phyloP scores from a whole-genome alignment of 2,113 vertebrate species.

The Syngnathus typhle region DNA sequence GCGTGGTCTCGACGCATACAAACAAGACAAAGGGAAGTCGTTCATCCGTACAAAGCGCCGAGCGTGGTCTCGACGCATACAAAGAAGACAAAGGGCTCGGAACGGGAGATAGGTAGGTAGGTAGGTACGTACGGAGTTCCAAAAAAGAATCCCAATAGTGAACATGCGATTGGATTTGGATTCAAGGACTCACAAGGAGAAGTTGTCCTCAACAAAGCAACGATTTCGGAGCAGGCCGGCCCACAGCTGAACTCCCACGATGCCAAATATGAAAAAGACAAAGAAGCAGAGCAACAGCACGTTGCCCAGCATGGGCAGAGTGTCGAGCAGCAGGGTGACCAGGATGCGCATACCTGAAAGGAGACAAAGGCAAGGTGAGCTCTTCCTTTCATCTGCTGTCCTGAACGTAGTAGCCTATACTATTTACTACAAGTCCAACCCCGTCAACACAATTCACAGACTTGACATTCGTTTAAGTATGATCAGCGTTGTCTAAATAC shows the following conservation, averaged over 20 bases:
- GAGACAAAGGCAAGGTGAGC: not conserved
- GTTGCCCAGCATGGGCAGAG: slow-evolving; percentile 97
- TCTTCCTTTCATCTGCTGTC: no score
- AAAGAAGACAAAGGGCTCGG: not conserved
- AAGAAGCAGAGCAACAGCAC: slow-evolving; percentile 98
- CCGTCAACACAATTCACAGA: not conserved
- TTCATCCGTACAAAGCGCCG: no score
- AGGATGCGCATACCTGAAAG: slow-evolving; percentile 97
- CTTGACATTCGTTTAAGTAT: not conserved
- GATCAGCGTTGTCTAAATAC: no score
- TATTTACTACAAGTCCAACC: no score
- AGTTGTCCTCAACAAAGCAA: slow-evolving; percentile 90
- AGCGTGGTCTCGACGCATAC: not conserved
- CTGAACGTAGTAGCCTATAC: not conserved
- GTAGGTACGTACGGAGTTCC: no score
- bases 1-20: not conserved
- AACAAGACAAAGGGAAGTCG: not conserved
- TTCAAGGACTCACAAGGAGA: slow-evolving; percentile 84
- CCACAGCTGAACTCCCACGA: slow-evolving; percentile 97
- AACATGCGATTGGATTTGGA: no score
- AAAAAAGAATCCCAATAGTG: no score
- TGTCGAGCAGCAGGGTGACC: slow-evolving; percentile 96
- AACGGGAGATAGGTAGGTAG: not conserved
- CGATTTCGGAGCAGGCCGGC: slow-evolving; percentile 92
- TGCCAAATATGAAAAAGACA: slow-evolving; percentile 99